A percentile compares a stretch with the other conserved stretches of the same genome.
Conservation (phyloP, 2,888 invertebrate genomes). For the Pheosia tremula region DNA sequence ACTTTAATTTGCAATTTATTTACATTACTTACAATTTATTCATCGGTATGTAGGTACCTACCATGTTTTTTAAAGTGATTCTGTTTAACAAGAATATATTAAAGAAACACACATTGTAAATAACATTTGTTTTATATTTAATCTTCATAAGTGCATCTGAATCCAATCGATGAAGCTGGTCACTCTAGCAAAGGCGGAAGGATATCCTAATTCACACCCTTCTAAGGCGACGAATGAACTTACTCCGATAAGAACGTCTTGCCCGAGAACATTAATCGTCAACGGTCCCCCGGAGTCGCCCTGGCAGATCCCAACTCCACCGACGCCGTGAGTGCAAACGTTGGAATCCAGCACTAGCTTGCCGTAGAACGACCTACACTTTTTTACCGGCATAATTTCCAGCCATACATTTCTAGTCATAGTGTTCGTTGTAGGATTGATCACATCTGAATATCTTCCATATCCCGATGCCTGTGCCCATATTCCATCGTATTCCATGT, state of each 20-base stretch:
- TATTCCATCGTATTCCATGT: conserved; percentile 48
- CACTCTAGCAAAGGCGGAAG: conserved; percentile 67
- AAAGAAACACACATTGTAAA: neutral
- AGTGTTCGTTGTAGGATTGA: conserved; percentile 54
- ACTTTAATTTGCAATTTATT: no score
- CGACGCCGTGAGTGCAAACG: conserved; percentile 64
- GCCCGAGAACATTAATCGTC: conserved; percentile 48
- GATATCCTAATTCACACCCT: conserved; percentile 65
- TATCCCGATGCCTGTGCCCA: conserved; percentile 63
- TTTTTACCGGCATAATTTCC: conserved; percentile 51
- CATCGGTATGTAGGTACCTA: no score
- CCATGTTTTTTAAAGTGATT: no score
- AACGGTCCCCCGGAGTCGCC: conserved; percentile 72
- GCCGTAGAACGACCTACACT: conserved; percentile 55
- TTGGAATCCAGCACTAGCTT: conserved; percentile 56
- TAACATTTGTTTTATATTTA: neutral
- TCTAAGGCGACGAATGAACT: conserved; percentile 68
- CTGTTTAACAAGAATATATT: no score
- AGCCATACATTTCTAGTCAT: conserved; percentile 61
- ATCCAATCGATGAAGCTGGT: conserved; percentile 63
- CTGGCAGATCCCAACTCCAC: conserved; percentile 68
- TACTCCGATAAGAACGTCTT: conserved; percentile 61
- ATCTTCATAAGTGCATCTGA: conserved; percentile 42
- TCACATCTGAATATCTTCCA: conserved; percentile 63
- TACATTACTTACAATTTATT: no score